A percentile compares a stretch with the other conserved stretches of the same genome.
These are phyloP conservation scores for Drosophila ficusphila DNA, from an alignment of 1,140 invertebrate species.

Conservation along the genomic window DNA sequence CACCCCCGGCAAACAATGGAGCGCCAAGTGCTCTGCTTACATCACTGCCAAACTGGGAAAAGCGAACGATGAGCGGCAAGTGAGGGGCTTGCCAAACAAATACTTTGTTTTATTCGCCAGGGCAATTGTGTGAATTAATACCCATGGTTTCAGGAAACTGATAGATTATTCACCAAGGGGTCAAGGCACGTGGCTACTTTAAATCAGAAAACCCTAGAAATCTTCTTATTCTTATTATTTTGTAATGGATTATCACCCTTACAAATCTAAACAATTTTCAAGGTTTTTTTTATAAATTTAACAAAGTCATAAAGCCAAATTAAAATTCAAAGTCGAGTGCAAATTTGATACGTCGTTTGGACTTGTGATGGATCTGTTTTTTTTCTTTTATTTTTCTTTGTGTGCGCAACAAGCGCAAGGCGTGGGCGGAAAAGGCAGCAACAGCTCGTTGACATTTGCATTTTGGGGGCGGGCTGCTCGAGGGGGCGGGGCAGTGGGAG, in stretches of 20 bases:
- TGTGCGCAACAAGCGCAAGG: conserved; percentile 63
- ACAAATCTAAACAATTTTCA: too few relatives aligned
- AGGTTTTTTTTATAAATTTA: neutral
- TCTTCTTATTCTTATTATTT: too few relatives aligned
- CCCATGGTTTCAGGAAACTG: conserved; percentile 6
- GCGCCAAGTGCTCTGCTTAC: conserved; percentile 48
- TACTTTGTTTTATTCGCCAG: conserved; percentile 1
- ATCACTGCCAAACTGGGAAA: conserved; percentile 40
- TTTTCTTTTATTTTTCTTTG: too few relatives aligned
- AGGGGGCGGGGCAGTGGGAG: conserved; percentile 1
- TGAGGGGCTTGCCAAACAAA: conserved; percentile 68
- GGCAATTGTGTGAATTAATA: conserved; percentile 27
- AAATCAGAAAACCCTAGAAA: too few relatives aligned
- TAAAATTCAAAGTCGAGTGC: conserved; percentile 34
- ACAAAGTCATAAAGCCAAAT: conserved; percentile 7
- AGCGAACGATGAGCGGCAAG: neutral
- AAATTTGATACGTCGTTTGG: conserved; percentile 9
- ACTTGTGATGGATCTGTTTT: conserved; percentile 9
- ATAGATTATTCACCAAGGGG: neutral
- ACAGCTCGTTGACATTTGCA: conserved; percentile 66
- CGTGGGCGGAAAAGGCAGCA: conserved; percentile 28
- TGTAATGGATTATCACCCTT: too few relatives aligned
- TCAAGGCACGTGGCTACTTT: conserved; percentile 7
- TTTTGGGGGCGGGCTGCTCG: conserved; percentile 21
- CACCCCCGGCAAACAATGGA: conserved; percentile 44